These are phyloP conservation scores for Ondatra zibethicus DNA, from an alignment of 2,113 vertebrate genomes.

Conservation along the genomic window DNA sequence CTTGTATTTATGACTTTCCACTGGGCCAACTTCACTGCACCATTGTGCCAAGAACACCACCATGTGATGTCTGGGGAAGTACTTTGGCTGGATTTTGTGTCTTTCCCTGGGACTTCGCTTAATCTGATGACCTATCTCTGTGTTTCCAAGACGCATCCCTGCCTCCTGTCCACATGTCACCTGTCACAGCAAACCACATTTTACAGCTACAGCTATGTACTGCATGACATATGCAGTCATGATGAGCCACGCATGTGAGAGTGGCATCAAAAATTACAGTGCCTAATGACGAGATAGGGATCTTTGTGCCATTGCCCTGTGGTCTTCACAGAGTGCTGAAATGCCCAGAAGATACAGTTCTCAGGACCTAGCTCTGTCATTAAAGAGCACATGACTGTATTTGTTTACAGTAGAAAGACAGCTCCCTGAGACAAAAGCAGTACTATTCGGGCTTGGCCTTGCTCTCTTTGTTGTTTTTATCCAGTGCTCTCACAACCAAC, in stretches of 20 bases:
- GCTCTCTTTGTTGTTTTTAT: neutral
- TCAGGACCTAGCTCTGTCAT: neutral
- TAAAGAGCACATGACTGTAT: neutral
- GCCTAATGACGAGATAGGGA: neutral
- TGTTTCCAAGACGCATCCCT: neutral
- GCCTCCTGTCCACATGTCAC: neutral
- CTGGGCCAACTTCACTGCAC: neutral
- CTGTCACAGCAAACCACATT: neutral
- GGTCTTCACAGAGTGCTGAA: neutral
- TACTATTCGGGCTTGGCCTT: neutral
- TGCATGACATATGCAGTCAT: neutral
- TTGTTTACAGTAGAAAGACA: neutral
- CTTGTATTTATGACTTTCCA: constrained; percentile 26
- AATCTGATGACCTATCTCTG: neutral
- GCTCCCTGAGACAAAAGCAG: neutral
- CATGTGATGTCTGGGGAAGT: neutral
- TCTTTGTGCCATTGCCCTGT: too few relatives aligned
- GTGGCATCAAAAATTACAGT: neutral
- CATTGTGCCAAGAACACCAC: neutral
- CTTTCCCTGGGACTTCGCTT: neutral
- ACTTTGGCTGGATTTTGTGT: neutral
- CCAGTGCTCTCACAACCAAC: neutral
- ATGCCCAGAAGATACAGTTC: neutral
- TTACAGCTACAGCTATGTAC: neutral
- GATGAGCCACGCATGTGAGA: neutral